Percentiles rank a stretch among this genome's conserved stretches.
phyloP scores from a whole-genome alignment of 2,888 invertebrate genomes.

The Machimus rusticus region DNA sequence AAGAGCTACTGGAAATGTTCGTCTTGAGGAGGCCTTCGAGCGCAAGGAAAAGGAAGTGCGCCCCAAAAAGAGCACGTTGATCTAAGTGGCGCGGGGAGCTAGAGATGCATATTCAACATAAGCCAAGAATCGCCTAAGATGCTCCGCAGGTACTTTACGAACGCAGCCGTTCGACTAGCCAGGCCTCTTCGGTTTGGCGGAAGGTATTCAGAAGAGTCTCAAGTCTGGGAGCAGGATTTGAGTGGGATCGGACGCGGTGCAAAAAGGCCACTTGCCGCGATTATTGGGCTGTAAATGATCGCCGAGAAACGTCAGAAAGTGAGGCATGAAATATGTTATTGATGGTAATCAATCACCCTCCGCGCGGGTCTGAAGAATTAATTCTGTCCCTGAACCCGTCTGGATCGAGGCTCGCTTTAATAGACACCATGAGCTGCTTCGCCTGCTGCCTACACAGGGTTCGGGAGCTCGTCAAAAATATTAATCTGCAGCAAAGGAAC shows the following conservation, averaged over 20 bases:
- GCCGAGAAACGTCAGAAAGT: conserved; percentile 29
- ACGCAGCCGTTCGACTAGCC: background rate
- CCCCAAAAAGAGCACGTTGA: background rate
- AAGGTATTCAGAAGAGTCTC: background rate
- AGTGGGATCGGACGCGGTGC: conserved; percentile 5
- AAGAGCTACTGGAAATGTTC: conserved; percentile 36
- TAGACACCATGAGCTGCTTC: background rate
- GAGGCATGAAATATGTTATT: conserved; percentile 36
- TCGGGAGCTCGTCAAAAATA: background rate
- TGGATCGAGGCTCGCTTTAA: background rate
- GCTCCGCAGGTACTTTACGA: background rate
- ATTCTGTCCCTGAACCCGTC: conserved; percentile 36
- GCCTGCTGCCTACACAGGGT: background rate
- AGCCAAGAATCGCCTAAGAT: background rate
- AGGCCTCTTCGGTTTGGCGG: background rate
- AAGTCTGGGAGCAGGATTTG: conserved; percentile 4
- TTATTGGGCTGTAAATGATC: conserved; percentile 37
- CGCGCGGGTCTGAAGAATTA: conserved; percentile 8
- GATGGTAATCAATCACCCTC: conserved; percentile 33
- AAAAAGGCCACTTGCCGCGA: conserved; percentile 28
- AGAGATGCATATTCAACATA: conserved; percentile 8
- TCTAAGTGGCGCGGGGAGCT: background rate
- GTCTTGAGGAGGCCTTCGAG: conserved; percentile 9
- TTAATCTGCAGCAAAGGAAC: background rate
- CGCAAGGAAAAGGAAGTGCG: conserved; percentile 24